Evolutionary conservation across 2,888 invertebrate genomes (phyloP), one percentile per base, ranked within the genome.

Genomic region (Metacarcinus magister): DNA sequence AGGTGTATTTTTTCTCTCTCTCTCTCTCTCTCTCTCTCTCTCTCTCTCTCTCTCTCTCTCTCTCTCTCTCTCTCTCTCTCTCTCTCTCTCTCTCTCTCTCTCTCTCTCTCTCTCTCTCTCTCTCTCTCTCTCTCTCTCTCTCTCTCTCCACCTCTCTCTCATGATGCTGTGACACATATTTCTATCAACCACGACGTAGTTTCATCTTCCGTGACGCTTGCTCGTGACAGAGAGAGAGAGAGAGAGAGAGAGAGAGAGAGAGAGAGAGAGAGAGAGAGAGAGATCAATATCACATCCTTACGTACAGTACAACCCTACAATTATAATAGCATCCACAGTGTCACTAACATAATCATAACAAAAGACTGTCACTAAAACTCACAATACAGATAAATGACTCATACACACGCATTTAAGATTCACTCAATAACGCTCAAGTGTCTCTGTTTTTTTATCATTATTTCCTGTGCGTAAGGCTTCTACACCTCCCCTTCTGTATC

Each of bases 91-190:
- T 39, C 39, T 39, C 39, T 39, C 39, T 39, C 54, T 54, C 54
- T 54, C 54, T 54, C 54, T 54, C 48, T 48, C 48, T 82, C 82
- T 82, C 82, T 82, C 82, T 82, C 75, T 75, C 93, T 93, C 93
- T 93, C 93, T 93, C 93, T 93, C 93, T 93, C 93, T 93, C 93
- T 93, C 93, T 93, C 93, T 93, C 54, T 93, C 93, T 93, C 93
- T 93, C 93, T 93, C 93, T 93, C 93, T 93, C 93, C 28, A 60
- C 28, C 54, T 60, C 0, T 60, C n/a, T 93, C 60, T 60, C 93
- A 44, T 94, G 75, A 32, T 75, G 48, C 93, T 28, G 19, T n/a
- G 16, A 46, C 92, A 32, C 23, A 0, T 28, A 16, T 46, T 92
- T 48, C 10, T 13, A 23, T 48, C 19, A n/a, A 13, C 28, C 48